phyloP scores from a whole-genome alignment of 2,113 vertebrate genomes.

The Strix uralensis region DNA sequence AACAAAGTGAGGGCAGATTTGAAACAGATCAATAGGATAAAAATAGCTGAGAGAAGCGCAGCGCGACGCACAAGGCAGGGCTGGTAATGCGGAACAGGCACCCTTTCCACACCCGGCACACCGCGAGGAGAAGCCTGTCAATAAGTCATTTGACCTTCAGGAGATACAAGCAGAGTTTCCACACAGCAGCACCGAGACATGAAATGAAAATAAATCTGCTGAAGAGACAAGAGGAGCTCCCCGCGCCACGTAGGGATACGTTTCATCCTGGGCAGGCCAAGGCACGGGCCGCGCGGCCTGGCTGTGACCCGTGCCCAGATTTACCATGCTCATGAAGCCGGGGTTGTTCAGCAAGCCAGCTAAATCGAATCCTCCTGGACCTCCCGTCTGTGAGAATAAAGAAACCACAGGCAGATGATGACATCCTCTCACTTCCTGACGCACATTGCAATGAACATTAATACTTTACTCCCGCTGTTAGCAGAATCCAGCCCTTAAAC shows the following conservation, averaged over 20 bases:
- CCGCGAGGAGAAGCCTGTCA: not conserved
- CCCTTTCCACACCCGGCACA: not conserved
- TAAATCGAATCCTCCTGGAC: constrained; percentile 87
- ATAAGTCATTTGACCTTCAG: not conserved
- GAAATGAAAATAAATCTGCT: not conserved
- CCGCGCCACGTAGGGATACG: fast-evolving
- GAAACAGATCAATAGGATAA: not conserved
- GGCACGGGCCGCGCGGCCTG: not conserved
- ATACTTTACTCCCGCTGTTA: fast-evolving
- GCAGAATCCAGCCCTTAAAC: not conserved
- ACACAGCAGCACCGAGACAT: not conserved
- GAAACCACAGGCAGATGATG: not conserved
- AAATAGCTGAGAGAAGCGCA: not conserved
- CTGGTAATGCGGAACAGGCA: not conserved
- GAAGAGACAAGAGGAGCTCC: not conserved
- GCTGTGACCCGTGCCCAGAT: not conserved
- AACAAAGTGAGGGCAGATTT: not conserved
- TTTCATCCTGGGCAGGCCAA: not conserved
- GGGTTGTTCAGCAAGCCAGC: constrained; percentile 93
- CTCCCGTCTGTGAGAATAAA: constrained; percentile 75
- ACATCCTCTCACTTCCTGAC: not conserved
- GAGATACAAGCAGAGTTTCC: not conserved
- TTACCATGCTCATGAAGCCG: constrained; percentile 95
- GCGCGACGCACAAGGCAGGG: not conserved
- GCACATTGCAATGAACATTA: fast-evolving